Conservation (phyloP, 2,888 invertebrate genomes). For the Tinea trinotella region DNA sequence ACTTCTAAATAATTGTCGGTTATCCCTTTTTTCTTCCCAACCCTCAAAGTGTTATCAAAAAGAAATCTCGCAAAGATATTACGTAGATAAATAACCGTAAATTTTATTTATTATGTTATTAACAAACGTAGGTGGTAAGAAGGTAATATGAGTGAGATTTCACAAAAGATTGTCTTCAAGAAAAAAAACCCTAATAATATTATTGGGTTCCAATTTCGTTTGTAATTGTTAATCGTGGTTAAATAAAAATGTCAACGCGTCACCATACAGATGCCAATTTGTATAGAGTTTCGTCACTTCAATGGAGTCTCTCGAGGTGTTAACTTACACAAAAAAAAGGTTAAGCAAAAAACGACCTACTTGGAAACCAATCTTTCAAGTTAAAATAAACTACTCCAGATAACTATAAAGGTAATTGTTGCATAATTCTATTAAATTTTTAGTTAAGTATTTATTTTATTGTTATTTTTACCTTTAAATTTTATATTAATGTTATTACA, state of each 20-base stretch:
- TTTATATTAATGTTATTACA: not conserved
- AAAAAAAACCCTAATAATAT: constrained; percentile 57
- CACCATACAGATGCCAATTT: constrained; percentile 50
- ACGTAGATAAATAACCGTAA: constrained; percentile 9
- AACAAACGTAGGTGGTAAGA: constrained; percentile 70
- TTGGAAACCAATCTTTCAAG: not conserved
- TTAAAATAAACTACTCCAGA: constrained; percentile 12
- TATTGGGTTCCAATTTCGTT: constrained; percentile 73
- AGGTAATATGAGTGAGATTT: no score
- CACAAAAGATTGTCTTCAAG: no score
- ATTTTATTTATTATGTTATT: constrained; percentile 64
- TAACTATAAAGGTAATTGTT: not conserved
- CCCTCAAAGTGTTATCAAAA: no score
- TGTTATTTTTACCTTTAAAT: no score
- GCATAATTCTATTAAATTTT: not conserved
- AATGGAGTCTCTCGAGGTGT: constrained; percentile 44
- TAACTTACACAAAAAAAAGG: constrained; percentile 42
- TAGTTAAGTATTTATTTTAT: no score
- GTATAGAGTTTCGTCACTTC: constrained; percentile 53
- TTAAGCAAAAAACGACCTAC: constrained; percentile 32
- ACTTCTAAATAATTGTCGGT: no score
- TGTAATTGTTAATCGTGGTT: constrained; percentile 62
- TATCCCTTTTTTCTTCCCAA: no score
- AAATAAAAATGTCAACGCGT: constrained; percentile 64
- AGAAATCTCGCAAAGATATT: constrained; percentile 1